phyloP scores from a whole-genome alignment of 2,888 invertebrate species.

The Ceramica pisi region DNA sequence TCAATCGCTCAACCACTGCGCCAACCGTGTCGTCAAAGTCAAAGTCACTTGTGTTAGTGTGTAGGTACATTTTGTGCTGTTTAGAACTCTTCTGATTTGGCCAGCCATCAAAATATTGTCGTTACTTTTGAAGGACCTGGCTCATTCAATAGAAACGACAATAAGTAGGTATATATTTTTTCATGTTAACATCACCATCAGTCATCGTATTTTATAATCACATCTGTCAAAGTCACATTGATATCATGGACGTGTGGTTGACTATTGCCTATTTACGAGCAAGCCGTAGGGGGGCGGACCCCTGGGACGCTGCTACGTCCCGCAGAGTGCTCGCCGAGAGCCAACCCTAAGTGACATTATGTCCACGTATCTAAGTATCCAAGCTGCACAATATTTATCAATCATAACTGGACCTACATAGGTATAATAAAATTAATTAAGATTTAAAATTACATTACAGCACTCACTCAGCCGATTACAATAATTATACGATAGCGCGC shows the following conservation, averaged over 20 bases:
- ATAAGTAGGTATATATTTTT: too few relatives aligned
- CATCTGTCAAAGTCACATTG: background rate
- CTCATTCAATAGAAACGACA: too few relatives aligned
- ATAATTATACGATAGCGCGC: background rate
- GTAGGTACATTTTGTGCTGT: background rate
- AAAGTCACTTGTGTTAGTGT: too few relatives aligned
- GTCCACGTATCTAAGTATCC: background rate
- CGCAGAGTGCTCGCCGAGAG: background rate
- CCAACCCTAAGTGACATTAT: background rate
- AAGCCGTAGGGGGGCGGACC: background rate
- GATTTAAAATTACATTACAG: background rate
- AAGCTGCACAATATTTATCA: background rate
- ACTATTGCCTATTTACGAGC: background rate
- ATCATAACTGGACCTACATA: background rate
- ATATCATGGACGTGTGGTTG: background rate
- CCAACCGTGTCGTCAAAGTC: too few relatives aligned
- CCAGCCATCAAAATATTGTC: background rate
- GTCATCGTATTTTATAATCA: too few relatives aligned
- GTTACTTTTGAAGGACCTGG: background rate
- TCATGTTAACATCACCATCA: too few relatives aligned
- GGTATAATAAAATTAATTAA: background rate
- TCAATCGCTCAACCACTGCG: too few relatives aligned
- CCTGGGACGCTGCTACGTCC: conserved; percentile 1
- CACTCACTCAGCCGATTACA: background rate
- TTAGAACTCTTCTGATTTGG: background rate